phyloP scores from a whole-genome alignment of 2,113 vertebrate species.

The Nyctereutes procyonoides region DNA sequence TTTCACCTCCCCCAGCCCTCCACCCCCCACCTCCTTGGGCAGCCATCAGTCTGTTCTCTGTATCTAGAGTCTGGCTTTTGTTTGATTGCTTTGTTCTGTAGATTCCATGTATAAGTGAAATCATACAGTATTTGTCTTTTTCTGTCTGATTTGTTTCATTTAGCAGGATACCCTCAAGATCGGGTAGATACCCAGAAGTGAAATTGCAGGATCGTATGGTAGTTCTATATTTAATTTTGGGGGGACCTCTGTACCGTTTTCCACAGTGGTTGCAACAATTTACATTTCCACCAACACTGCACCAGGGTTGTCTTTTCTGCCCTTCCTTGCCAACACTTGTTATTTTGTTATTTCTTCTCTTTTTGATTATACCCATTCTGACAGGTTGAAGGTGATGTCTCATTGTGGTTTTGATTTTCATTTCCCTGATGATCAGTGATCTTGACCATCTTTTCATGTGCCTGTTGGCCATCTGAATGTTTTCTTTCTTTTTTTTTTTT shows the following conservation, averaged over 20 bases:
- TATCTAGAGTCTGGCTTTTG: background rate
- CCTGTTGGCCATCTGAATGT: background rate
- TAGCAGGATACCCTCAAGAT: background rate
- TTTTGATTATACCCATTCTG: background rate
- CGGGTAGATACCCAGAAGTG: background rate
- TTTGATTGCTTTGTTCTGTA: background rate
- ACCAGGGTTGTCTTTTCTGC: background rate
- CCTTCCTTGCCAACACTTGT: background rate
- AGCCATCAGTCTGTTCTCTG: background rate
- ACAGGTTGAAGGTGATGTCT: background rate
- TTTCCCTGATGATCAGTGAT: background rate
- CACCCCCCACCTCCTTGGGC: background rate
- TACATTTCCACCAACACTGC: background rate
- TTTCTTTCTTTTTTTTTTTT: background rate
- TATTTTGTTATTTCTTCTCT: background rate
- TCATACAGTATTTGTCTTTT: background rate
- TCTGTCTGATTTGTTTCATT: background rate
- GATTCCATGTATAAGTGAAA: background rate
- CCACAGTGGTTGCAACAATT: background rate
- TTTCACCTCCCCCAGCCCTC: background rate
- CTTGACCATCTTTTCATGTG: background rate
- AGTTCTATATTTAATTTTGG: background rate
- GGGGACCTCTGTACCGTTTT: background rate
- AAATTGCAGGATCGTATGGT: background rate
- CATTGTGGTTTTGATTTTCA: background rate